Base-by-base conservation (phyloP, 2,113 vertebrate genomes). In the Euleptes europaea region DNA sequence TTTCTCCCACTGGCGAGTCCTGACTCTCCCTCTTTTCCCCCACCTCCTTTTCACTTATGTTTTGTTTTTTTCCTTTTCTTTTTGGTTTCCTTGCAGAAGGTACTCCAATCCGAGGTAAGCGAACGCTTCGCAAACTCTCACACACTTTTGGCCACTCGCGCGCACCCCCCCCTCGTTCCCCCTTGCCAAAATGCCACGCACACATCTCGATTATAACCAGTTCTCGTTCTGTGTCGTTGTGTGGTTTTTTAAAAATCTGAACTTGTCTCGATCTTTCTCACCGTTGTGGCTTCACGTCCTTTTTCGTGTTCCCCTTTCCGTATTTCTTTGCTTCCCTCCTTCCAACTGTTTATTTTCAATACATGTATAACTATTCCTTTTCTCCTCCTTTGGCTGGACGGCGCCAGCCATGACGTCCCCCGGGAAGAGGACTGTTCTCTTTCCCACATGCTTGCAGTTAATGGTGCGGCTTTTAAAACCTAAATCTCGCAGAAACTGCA, bases 101-200 rank as follows among this genome's bases (percentile, higher is more conserved):
- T 97, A 99, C 99, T 94, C 98, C 99, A 51, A 99, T 99, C 94
- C 97, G 98, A 99, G 99, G 99, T 99, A 99, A 99, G 99, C 95
- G 95, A 93, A 85, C 83, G 69, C 49, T 77, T 82, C 82, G 33
- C 79, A 38, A 87, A 71, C 87, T 26, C 44, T 81, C 60, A 4
- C 73, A 54, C 60, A 82, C 84, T 81, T 49, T 15, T 74, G 84
- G 88, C 78, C 90, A 88, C 92, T 91, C 72, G 72, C 91, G 31
- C 85, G 83, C 90, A 84, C 88, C 19, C 19, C 19, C 19, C 21
- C 54, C 49, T 7, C 17, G 54, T 57, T 77, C 38, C 89, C 88
- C 91, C 85, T 85, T 88, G 88, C 90, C 88, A 90, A 83, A 69
- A 40, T 3, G 19, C 47, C 44, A 47, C 21, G 23, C 69, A 38